A percentile compares a stretch with the other conserved stretches of the same genome.
Conservation (phyloP, 2,888 invertebrate species). For the Rhagium mordax region DNA sequence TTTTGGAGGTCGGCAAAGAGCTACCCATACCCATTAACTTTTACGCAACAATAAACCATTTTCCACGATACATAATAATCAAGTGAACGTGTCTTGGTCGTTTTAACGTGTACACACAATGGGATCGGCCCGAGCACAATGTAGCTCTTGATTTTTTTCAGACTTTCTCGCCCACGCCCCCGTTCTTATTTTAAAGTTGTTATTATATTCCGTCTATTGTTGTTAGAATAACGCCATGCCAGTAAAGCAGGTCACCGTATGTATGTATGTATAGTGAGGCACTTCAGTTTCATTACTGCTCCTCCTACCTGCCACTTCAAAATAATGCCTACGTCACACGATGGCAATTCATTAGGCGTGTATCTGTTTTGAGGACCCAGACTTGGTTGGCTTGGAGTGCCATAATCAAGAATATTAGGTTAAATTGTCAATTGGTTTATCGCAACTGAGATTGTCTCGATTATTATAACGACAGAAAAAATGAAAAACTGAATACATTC, state of each 20-base stretch:
- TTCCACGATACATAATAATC: neutral
- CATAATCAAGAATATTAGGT: neutral
- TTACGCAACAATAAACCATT: conserved; percentile 11
- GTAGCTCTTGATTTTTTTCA: conserved; percentile 39
- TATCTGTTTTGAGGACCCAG: neutral
- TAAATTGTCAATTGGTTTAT: neutral
- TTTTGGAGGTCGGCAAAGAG: neutral
- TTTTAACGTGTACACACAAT: conserved; percentile 15
- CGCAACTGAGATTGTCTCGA: neutral
- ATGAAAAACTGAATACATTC: no score
- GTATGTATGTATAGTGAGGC: conserved; percentile 2
- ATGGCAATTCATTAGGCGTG: neutral
- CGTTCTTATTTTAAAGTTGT: conserved; percentile 41
- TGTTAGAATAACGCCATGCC: conserved; percentile 41
- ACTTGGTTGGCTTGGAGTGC: neutral
- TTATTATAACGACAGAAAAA: no score
- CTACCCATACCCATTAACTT: neutral
- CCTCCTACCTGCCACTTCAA: conserved; percentile 11
- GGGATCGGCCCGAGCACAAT: conserved; percentile 18
- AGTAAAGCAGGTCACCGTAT: conserved; percentile 48
- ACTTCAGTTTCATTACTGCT: conserved; percentile 2
- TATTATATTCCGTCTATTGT: conserved; percentile 54
- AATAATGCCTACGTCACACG: neutral
- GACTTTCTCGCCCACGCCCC: conserved; percentile 56
- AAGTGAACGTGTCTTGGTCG: conserved; percentile 4